A percentile compares a stretch with the other conserved stretches of the same genome.
These are phyloP conservation scores for Troilus luridus DNA, from an alignment of 2,888 invertebrate genomes.

Conservation along the genomic window DNA sequence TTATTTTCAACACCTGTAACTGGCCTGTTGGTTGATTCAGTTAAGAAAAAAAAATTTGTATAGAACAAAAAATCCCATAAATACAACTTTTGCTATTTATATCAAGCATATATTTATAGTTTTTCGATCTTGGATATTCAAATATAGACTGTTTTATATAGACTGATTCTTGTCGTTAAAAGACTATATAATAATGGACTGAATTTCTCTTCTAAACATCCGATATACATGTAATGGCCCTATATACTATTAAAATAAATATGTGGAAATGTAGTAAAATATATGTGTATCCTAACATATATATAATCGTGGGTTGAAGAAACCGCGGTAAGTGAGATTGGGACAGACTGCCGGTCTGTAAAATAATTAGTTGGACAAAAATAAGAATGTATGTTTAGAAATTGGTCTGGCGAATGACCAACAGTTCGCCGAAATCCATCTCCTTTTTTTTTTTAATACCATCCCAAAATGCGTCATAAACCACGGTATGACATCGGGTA, in stretches of 20 bases:
- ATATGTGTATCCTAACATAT: too few species aligned
- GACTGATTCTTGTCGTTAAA: too few species aligned
- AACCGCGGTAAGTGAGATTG: not conserved
- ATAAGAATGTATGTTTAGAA: constrained; percentile 33
- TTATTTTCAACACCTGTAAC: too few species aligned
- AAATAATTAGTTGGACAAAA: not conserved
- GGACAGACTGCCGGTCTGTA: not conserved
- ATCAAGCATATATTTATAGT: not conserved
- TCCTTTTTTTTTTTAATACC: not conserved
- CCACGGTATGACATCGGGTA: not conserved
- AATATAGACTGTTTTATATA: too few species aligned
- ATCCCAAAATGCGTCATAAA: not conserved
- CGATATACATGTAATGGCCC: too few species aligned
- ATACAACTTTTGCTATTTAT: not conserved
- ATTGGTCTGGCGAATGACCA: constrained; percentile 1
- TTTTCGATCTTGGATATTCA: too few species aligned
- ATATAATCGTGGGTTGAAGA: not conserved
- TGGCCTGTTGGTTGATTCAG: too few species aligned
- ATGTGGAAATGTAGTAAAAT: too few species aligned
- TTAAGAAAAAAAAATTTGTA: not conserved
- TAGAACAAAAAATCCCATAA: not conserved
- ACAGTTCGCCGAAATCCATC: constrained; percentile 2
- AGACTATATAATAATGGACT: not conserved
- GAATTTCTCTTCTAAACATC: not conserved
- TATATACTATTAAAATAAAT: too few species aligned